phyloP scores from a whole-genome alignment of 2,888 invertebrate genomes.

The Pocota personata region DNA sequence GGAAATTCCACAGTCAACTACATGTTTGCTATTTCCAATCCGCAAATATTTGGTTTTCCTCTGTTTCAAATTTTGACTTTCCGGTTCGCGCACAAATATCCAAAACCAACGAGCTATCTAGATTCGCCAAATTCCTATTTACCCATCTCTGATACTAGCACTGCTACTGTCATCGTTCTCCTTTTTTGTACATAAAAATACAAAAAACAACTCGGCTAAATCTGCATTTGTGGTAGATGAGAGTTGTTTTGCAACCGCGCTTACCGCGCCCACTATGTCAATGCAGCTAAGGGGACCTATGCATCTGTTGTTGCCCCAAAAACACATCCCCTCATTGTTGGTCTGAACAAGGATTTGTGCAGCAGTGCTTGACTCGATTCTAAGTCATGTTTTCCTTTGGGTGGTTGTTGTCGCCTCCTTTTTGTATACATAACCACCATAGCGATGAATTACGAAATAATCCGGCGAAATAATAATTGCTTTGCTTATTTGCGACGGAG shows the following conservation, averaged over 20 bases:
- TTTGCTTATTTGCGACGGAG: conserved; percentile 39
- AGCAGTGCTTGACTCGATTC: background rate
- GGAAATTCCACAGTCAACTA: conserved; percentile 13
- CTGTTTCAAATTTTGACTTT: conserved; percentile 30
- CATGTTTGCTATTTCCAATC: conserved; percentile 30
- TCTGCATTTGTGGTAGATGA: conserved; percentile 53
- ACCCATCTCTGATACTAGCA: background rate
- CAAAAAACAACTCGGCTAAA: conserved; percentile 27
- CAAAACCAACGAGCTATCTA: background rate
- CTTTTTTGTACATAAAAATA: conserved; percentile 20
- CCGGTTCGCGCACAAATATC: background rate
- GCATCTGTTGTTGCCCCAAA: background rate
- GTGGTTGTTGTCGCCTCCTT: background rate
- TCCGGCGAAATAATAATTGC: conserved; percentile 63
- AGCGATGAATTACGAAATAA: conserved; percentile 53
- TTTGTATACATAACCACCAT: conserved; percentile 2
- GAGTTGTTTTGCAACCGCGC: conserved; percentile 33
- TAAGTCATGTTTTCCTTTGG: conserved; percentile 3
- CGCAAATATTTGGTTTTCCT: conserved; percentile 39
- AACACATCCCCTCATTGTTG: conserved; percentile 1
- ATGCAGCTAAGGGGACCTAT: background rate
- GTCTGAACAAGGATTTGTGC: background rate
- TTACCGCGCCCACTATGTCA: background rate
- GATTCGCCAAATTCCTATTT: conserved; percentile 10
- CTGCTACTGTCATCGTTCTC: background rate